Base-by-base conservation (phyloP, 2,888 invertebrate genomes). In the Acrobasis repandana region DNA sequence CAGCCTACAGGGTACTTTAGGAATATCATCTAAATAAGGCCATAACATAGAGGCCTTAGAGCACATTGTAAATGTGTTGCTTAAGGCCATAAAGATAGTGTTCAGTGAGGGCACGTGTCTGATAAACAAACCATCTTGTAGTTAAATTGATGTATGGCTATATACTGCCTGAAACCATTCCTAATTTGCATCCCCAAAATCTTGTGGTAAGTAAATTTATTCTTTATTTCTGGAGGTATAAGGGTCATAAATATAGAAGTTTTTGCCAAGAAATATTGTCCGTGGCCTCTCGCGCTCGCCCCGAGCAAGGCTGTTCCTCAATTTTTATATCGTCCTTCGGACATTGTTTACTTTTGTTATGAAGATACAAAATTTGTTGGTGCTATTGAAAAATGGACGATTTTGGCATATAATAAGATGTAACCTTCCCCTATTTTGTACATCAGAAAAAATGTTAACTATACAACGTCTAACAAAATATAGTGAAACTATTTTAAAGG, bases 81-180 rank as follows among this genome's bases (percentile, higher is more conserved):
- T 43, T 20, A 43, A 50, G 54, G 54, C 54, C 54, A 43, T 54
- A 54, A 77, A 78, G 77, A 80, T 80, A 76, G 73, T 72, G 66
- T 72, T 67, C 67, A 68, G 68, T 72, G 18, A 69, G 72, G 73
- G 74, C 72, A 76, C 71, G 74, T 74, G 75, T 76, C 77, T 80
- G 79, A 80, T 79, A 80, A 77, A 80, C 75, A 78, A 73, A 73
- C 74, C 68, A 67, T 70, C 68, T 67, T 69, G 69, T 71, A 74
- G 75, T 79, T 76, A 79, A 77, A 75, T 76, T 80, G 80, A 80
- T 76, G 72, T 75, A 78, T 78, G 72, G 72, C 67, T n/a, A n/a
- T n/a, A n/a, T n/a, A n/a, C 68, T 65, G 66, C 63, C 64, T 61
- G 65, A 14, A 36, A 15, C 61, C 61, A 63, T 10, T n/a, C 63